Base-by-base conservation (phyloP, 2,888 invertebrate genomes). In the Hemicrepidius hirtus region DNA sequence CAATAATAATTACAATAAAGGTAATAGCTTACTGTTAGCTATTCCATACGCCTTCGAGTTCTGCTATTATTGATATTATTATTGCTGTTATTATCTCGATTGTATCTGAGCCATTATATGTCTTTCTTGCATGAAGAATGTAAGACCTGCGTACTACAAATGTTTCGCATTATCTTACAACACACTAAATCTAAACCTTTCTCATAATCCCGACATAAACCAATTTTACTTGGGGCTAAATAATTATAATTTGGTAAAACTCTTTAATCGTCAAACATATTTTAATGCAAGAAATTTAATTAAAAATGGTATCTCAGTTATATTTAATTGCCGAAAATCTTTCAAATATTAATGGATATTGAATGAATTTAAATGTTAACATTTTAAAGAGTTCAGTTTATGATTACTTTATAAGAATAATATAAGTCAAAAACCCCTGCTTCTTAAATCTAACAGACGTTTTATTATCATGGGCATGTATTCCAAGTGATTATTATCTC, bases 401-500 rank as follows among this genome's bases (percentile, higher is more conserved):
- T 50, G 13, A 50, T 50, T 6, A 50, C 21, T n/a, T n/a, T 13
- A 24, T 24, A 28, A n/a, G 24, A 24, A 13, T 13, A 16, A 37
- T 21, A 32, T 21, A n/a, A 37, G 32, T 57, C 57, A 18, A 57
- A 37, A 32, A 32, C 57, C 57, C 1, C n/a, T 18, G 20, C 35
- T 57, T 57, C 35, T 57, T 20, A 57, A 57, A 20, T 37, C 20
- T 35, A 59, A 59, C 68, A 60, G 41, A 59, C 49, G 35, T 59
- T 68, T 68, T 62, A 60, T 50, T 68, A 53, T 13, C 32, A 21
- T 49, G 50, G 24, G 18, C 46, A 49, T 41, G 21, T 18, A 24
- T 44, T 68, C 32, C 18, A 16, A 41, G 41, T 37, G 41, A 68
- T 68, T 50, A 68, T 68, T 68, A 68, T 50, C 53, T 40, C 37